Conservation (phyloP, 1,140 invertebrate species). For the Planococcus citri region DNA sequence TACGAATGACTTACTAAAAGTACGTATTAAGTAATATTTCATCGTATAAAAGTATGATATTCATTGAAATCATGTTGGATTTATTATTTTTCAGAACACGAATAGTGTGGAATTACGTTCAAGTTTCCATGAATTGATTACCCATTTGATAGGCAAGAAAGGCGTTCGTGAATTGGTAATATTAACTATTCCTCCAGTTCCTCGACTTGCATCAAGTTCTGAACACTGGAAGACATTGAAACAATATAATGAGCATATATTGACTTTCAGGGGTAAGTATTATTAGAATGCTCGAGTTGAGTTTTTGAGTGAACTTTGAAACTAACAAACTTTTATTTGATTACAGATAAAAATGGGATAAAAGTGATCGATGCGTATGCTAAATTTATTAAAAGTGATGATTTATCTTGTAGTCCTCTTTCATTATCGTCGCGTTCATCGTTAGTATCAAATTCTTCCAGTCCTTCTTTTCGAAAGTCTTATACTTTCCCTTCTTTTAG, state of each 20-base stretch:
- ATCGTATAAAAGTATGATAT: not conserved
- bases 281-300: not conserved
- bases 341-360: constrained; percentile 11
- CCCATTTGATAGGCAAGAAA: not conserved
- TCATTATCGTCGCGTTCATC: not conserved
- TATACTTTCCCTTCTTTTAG: not conserved
- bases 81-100: not conserved
- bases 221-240: not conserved
- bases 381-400: not conserved
- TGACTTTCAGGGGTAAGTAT: not conserved
- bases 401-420: not conserved
- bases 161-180: not conserved
- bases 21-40: not conserved
- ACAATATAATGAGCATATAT: not conserved
- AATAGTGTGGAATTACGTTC: not conserved
- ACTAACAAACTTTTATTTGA: not conserved
- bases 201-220: not conserved
- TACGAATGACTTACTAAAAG: not conserved
- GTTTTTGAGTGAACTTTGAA: not conserved
- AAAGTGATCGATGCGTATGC: not conserved
- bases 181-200: not conserved
- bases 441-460: not conserved
- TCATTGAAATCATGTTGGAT: not conserved
- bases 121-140: not conserved
- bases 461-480: not conserved